These are phyloP conservation scores for Podocnemis expansa DNA, from an alignment of 2,113 vertebrate genomes.

Conservation along the genomic window DNA sequence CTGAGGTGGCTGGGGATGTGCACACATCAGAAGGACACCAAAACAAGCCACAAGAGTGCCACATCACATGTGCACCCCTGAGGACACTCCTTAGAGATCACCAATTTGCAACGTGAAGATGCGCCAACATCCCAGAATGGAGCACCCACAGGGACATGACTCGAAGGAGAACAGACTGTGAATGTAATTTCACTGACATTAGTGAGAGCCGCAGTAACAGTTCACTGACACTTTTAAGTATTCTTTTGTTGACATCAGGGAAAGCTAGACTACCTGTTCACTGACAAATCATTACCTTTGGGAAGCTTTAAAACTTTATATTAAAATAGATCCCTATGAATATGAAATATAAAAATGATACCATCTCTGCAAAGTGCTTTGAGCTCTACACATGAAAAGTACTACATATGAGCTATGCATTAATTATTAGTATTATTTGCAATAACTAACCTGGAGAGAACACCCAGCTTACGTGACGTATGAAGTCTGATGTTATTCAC, in stretches of 20 bases:
- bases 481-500: background rate
- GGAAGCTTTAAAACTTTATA: background rate
- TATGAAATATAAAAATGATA: background rate
- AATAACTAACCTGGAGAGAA: background rate
- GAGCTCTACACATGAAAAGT: background rate
- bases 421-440: background rate
- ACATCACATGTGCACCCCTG: too few relatives aligned
- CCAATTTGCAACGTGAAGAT: too few relatives aligned
- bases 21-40: too few relatives aligned
- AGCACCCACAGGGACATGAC: too few relatives aligned
- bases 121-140: too few relatives aligned
- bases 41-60: too few relatives aligned
- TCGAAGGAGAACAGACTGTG: too few relatives aligned
- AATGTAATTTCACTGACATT: background rate
- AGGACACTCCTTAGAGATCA: too few relatives aligned
- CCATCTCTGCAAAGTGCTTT: background rate
- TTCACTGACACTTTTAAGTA: background rate
- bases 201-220: too few relatives aligned
- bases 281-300: background rate
- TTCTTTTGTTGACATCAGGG: background rate
- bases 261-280: background rate
- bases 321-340: background rate
- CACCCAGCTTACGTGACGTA: background rate
- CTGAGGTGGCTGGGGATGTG: too few relatives aligned
- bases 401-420: background rate